phyloP scores from a whole-genome alignment of 2,888 invertebrate species.

The Drosophila monieri region DNA sequence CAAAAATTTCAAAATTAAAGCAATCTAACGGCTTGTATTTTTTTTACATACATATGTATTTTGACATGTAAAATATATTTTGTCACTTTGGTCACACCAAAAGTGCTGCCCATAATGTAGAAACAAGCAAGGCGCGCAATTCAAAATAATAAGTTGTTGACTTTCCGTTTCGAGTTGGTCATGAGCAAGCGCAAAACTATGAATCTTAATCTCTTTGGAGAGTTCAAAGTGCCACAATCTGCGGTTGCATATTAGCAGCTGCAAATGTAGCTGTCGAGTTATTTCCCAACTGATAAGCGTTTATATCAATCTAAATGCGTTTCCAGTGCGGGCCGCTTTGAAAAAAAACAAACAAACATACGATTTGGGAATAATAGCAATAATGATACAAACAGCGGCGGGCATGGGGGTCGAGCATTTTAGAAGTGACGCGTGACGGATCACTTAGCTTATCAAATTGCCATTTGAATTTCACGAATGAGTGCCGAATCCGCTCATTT shows the following conservation, averaged over 20 bases:
- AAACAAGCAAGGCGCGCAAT: conserved; percentile 15
- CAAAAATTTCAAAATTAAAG: no score
- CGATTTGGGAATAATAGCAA: neutral
- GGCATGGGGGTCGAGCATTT: conserved; percentile 23
- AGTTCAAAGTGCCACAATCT: conserved; percentile 26
- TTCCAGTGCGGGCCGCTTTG: neutral
- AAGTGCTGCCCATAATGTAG: conserved; percentile 28
- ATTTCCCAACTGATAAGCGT: conserved; percentile 21
- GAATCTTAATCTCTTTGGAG: neutral
- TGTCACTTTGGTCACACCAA: conserved; percentile 19
- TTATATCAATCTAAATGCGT: conserved; percentile 17
- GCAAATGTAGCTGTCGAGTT: conserved; percentile 12
- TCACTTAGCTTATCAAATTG: conserved; percentile 32
- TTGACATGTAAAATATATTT: neutral
- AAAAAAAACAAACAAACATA: neutral
- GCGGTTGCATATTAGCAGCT: conserved; percentile 28
- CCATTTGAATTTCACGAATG: conserved; percentile 16
- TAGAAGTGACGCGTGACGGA: conserved; percentile 27
- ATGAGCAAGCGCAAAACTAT: neutral
- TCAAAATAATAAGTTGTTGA: conserved; percentile 6
- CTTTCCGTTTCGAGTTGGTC: neutral
- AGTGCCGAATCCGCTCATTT: neutral
- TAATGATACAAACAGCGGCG: neutral
- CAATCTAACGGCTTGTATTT: neutral
- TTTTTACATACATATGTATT: neutral